Conservation (phyloP, 2,888 invertebrate genomes). For the Frankliniella intonsa region DNA sequence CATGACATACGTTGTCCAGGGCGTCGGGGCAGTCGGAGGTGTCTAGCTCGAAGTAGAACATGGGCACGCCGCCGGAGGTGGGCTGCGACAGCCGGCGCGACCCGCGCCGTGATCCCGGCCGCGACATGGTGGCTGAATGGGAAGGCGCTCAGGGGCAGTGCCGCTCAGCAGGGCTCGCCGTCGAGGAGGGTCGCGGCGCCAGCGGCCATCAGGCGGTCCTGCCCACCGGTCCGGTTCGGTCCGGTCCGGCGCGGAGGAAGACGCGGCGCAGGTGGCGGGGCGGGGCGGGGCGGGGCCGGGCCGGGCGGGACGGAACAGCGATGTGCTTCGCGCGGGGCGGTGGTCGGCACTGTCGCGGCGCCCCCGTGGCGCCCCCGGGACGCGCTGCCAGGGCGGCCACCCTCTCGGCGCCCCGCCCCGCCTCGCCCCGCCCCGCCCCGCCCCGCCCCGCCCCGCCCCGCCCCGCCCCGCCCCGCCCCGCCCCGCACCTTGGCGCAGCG, state of each 20-base stretch:
- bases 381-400: not conserved
- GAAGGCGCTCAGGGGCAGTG: not conserved
- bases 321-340: not conserved
- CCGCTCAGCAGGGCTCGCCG: too few relatives aligned
- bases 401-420: not conserved
- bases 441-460: not conserved
- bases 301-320: not conserved
- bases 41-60: conserved; percentile 23
- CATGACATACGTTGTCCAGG: not conserved
- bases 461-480: not conserved
- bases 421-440: not conserved
- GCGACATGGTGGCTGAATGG: not conserved
- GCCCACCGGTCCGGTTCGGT: too few relatives aligned
- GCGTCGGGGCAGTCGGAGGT: not conserved
- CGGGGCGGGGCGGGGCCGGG: not conserved
- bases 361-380: not conserved
- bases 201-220: too few relatives aligned
- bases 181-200: too few relatives aligned
- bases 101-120: not conserved
- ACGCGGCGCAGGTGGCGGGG: not conserved
- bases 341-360: not conserved
- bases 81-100: not conserved
- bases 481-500: not conserved
- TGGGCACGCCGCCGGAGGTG: not conserved
- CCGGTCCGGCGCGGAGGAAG: too few relatives aligned